phyloP scores from a whole-genome alignment of 1,140 invertebrate species.

The Drosophila hydei region DNA sequence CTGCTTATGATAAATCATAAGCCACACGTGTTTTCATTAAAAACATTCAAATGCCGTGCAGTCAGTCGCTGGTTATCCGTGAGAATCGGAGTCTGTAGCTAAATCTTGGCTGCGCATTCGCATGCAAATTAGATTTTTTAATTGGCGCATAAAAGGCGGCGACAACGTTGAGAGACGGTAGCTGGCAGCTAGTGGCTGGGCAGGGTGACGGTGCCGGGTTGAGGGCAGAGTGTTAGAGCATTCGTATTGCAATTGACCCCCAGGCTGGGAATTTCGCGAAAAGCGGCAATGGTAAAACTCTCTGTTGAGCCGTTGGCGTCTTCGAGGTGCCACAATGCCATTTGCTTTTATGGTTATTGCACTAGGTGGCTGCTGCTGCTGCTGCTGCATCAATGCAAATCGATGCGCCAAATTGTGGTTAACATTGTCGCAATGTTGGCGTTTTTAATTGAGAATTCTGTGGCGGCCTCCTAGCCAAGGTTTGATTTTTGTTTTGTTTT shows the following conservation, averaged over 20 bases:
- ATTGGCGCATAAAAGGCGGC: constrained; percentile 70
- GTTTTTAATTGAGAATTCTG: constrained; percentile 75
- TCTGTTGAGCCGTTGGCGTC: constrained; percentile 54
- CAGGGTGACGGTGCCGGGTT: background rate
- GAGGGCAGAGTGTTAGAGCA: constrained; percentile 1
- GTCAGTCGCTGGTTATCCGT: constrained; percentile 15
- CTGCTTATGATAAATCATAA: constrained; percentile 48
- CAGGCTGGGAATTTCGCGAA: constrained; percentile 38
- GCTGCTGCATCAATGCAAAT: constrained; percentile 65
- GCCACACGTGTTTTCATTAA: constrained; percentile 36
- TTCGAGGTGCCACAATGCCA: constrained; percentile 69
- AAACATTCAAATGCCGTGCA: background rate
- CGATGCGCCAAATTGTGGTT: constrained; percentile 62
- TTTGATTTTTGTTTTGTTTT: constrained; percentile 1
- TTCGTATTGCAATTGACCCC: constrained; percentile 36
- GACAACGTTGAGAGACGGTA: constrained; percentile 34
- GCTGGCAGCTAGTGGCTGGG: background rate
- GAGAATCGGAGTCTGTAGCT: constrained; percentile 42
- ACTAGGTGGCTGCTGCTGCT: constrained; percentile 22
- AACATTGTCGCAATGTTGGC: constrained; percentile 68
- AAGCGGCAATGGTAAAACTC: constrained; percentile 33
- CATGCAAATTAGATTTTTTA: constrained; percentile 81
- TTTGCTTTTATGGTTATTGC: constrained; percentile 78
- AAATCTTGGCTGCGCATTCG: constrained; percentile 32
- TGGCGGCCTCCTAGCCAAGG: constrained; percentile 22